A percentile compares a stretch with the other conserved stretches of the same genome.
Evolutionary conservation across 2,888 invertebrate genomes (phyloP).

Genomic region (Stegana nigrithorax): DNA sequence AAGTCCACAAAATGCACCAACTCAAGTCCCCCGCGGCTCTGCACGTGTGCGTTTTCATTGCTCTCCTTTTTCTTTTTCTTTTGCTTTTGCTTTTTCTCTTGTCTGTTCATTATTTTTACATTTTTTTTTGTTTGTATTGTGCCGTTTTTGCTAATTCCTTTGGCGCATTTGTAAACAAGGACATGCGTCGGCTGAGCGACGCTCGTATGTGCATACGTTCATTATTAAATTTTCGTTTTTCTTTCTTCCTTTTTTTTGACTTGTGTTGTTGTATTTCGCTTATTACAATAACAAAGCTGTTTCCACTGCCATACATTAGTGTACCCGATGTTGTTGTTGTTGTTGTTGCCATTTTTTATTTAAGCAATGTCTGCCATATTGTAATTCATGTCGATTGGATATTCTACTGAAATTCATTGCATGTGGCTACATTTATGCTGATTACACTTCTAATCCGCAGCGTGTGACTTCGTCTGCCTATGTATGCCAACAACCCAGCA

Average conservation of each 20-base stretch:
- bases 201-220: slow-evolving; percentile 20
- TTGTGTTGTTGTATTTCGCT: no score
- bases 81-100: not conserved
- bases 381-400: slow-evolving; percentile 49
- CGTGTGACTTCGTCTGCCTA: slow-evolving; percentile 40
- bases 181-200: no score
- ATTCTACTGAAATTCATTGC: not conserved
- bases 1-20: slow-evolving; percentile 11
- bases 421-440: slow-evolving; percentile 54
- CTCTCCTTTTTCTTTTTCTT: not conserved
- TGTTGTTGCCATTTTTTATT: slow-evolving; percentile 18
- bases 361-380: slow-evolving; percentile 44
- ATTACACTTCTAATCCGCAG: slow-evolving; percentile 59
- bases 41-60: slow-evolving; percentile 60
- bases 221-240: slow-evolving; percentile 26
- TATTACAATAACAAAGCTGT: no score
- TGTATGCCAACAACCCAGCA: not conserved
- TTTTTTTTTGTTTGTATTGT: not conserved
- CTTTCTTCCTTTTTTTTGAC: no score
- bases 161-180: slow-evolving; percentile 44
- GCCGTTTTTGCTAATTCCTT: no score
- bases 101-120: no score
- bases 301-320: slow-evolving; percentile 30
- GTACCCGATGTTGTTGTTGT: slow-evolving; percentile 23
- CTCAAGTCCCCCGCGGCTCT: slow-evolving; percentile 65